These are phyloP conservation scores for Dicrurus megarhynchus DNA, from an alignment of 2,113 vertebrate genomes.

Conservation along the genomic window DNA sequence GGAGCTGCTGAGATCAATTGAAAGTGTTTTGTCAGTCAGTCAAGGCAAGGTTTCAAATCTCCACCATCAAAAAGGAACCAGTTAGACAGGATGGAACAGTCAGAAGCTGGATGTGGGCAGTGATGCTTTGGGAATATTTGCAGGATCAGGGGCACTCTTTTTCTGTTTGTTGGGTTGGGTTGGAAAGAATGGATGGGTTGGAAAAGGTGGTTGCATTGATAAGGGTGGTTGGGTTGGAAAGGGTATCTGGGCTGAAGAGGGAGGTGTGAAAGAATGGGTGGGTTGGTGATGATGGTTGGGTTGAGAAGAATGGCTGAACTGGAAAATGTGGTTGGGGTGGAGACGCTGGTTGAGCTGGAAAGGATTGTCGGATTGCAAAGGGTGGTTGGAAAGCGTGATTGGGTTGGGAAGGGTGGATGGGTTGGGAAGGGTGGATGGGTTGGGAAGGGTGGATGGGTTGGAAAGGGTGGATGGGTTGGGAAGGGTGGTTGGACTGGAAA, in stretches of 20 bases:
- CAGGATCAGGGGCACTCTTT: neutral
- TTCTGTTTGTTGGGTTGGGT: neutral
- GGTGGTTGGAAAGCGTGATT: no score
- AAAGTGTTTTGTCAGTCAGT: neutral
- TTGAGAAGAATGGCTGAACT: rapidly evolving
- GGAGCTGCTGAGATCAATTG: neutral
- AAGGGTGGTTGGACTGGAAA: rapidly evolving
- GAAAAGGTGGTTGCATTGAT: no score
- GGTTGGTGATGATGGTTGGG: rapidly evolving
- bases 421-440: neutral
- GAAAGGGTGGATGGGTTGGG: rapidly evolving
- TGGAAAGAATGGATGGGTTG: no score
- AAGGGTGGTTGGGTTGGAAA: neutral
- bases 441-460: rapidly evolving
- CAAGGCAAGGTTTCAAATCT: rapidly evolving
- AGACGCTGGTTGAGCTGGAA: rapidly evolving
- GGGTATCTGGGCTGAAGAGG: no score
- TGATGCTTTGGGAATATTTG: neutral
- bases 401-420: neutral
- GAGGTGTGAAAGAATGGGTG: neutral
- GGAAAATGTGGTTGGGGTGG: neutral
- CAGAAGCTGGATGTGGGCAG: neutral
- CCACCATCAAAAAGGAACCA: no score
- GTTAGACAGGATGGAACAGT: neutral
- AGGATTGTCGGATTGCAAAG: neutral